Evolutionary conservation across 1,140 invertebrate genomes (phyloP), one percentile per base, ranked within the genome.

Genomic region (Triops cancriformis): DNA sequence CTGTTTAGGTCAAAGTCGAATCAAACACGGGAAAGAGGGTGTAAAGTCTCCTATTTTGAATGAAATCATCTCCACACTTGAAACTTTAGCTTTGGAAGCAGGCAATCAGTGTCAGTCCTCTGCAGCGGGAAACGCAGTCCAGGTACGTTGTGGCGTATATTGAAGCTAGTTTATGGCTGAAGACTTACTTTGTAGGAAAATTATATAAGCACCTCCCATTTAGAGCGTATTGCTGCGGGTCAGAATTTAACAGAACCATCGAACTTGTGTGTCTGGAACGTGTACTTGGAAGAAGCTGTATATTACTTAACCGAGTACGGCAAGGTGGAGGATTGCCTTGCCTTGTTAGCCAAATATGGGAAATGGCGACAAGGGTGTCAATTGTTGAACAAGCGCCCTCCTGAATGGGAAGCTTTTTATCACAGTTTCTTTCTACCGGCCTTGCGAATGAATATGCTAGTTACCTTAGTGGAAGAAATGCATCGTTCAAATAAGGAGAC

Each of bases 221-320:
- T 28, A 14, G 43, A 31, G 31, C 26, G 64, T 73, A 31, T 72
- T 26, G 28, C n/a, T 51, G 37, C n/a, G 14, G 18, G 73, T 74
- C 28, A n/a, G 23, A 12, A 31, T 18, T n/a, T 43, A 11, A 14
- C 26, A 7, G 37, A 76, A 43, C 23, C 51, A 12, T 64, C 18
- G 14, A 14, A 64, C 10, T 18, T 23, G 9, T 23, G 10, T 6
- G 18, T 64, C 5, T 64, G 10, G 26, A 45, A 43, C 26, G 26
- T 27, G n/a, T 76, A 45, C 26, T n/a, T 76, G 26, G 45, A 76
- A 28, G 75, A 76, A 76, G 75, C 75, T 76, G 75, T 43, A 0
- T 91, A 90, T 82, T 93, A 93, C 84, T 83, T 93, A 6, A 85
- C 86, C 0, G 89, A 87, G 75, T 93, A 93, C 82, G 92, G 91